These are phyloP conservation scores for Chlorodrepanis virens DNA, from an alignment of 2,113 vertebrate species.

Conservation along the genomic window DNA sequence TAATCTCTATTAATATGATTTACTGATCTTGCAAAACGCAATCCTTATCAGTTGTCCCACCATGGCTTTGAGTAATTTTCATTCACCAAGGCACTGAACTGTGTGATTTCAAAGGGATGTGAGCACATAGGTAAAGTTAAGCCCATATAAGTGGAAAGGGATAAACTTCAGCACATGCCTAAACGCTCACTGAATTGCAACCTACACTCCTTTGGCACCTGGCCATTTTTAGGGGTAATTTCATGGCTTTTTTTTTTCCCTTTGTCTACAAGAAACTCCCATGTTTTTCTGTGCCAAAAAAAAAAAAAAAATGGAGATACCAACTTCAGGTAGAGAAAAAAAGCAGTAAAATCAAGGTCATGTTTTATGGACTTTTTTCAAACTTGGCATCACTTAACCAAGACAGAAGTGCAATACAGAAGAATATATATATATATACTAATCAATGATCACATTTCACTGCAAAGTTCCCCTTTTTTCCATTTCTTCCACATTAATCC, in stretches of 20 bases:
- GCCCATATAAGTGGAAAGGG: not conserved
- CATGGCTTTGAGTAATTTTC: not conserved
- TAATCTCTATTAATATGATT: not conserved
- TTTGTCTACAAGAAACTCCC: not conserved
- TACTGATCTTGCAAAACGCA: not conserved
- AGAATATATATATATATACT: not conserved
- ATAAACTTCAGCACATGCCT: not conserved
- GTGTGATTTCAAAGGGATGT: not conserved
- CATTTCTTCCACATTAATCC: not conserved
- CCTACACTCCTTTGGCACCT: not conserved
- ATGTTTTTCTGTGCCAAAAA: not conserved
- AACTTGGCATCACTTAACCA: not conserved
- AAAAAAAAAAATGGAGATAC: not conserved
- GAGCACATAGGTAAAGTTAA: conserved; percentile 22
- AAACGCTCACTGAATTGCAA: not conserved
- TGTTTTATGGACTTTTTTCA: not conserved
- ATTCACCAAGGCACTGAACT: not conserved
- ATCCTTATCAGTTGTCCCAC: not conserved
- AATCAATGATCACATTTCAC: not conserved
- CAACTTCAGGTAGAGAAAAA: not conserved
- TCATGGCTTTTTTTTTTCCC: not conserved
- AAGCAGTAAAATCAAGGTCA: not conserved
- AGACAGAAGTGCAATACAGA: not conserved
- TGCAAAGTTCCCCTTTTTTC: not conserved
- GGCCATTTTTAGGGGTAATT: not conserved